Evolutionary conservation across 2,113 vertebrate species (phyloP).

Genomic region (Spea multiplicata): DNA sequence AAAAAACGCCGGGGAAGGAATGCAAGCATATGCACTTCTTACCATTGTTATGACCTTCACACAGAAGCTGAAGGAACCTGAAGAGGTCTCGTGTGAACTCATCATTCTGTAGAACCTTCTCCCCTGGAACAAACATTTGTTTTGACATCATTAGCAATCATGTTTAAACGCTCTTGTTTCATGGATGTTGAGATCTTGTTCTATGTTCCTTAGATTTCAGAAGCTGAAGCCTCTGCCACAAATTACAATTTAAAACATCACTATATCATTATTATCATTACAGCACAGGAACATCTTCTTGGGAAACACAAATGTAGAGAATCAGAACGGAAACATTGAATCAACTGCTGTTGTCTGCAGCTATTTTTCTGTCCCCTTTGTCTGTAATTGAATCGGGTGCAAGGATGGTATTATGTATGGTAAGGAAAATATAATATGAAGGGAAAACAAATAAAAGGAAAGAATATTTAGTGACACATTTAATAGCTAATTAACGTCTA

Average conservation of each 20-base stretch:
- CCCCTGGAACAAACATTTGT: constrained; percentile 78
- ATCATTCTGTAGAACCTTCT: constrained; percentile 95
- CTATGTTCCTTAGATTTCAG: too few species aligned
- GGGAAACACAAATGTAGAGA: too few species aligned
- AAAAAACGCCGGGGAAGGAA: not conserved
- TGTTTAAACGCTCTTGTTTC: too few species aligned
- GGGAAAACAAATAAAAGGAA: constrained; percentile 8
- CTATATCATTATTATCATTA: not conserved
- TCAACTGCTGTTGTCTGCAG: too few species aligned
- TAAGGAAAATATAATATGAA: not conserved
- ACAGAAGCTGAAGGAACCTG: constrained; percentile 94
- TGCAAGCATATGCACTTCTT: constrained; percentile 53
- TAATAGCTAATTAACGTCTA: constrained; percentile 20
- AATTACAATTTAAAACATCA: not conserved
- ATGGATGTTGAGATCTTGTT: too few species aligned
- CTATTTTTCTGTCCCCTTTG: not conserved
- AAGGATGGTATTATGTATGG: not conserved
- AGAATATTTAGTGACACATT: constrained; percentile 14
- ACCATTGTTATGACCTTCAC: constrained; percentile 98
- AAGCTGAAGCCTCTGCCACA: too few species aligned
- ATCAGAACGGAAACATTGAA: too few species aligned
- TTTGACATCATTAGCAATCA: not conserved
- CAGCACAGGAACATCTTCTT: too few species aligned
- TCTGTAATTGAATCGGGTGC: not conserved
- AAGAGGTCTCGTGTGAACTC: constrained; percentile 97